These are phyloP conservation scores for Julus scanicus DNA, from an alignment of 2,888 invertebrate species.

Conservation along the genomic window DNA sequence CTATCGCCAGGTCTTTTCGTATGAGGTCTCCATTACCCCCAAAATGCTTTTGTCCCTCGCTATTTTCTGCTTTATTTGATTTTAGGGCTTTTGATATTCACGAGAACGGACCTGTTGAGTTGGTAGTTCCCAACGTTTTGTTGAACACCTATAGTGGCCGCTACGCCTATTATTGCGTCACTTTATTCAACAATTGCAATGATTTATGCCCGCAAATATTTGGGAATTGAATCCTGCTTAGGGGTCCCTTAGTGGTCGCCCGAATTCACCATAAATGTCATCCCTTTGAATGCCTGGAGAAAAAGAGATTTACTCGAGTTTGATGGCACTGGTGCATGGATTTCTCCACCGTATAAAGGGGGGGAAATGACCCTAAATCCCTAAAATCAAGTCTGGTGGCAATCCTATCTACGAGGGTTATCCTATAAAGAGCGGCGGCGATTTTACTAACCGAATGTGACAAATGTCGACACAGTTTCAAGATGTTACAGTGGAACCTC, in stretches of 20 bases:
- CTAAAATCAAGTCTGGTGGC: conserved; percentile 42
- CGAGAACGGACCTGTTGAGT: conserved; percentile 32
- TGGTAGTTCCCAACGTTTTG: conserved; percentile 36
- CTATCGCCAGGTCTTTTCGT: neutral
- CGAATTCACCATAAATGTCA: conserved; percentile 30
- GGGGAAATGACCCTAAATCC: conserved; percentile 35
- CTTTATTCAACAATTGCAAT: conserved; percentile 26
- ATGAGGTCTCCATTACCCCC: conserved; percentile 42
- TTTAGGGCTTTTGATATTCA: conserved; percentile 26
- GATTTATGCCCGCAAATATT: conserved; percentile 39
- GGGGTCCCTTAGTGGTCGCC: conserved; percentile 29
- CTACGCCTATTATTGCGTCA: conserved; percentile 22
- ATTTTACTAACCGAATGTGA: neutral
- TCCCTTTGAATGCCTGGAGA: neutral
- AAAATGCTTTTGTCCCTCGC: neutral
- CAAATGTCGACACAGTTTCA: neutral
- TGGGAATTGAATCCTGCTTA: conserved; percentile 35
- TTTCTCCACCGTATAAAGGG: neutral
- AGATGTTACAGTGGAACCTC: no score
- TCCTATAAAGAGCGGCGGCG: neutral
- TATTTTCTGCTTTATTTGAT: conserved; percentile 39
- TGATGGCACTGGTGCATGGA: conserved; percentile 23
- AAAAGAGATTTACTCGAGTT: conserved; percentile 34
- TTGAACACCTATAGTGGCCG: conserved; percentile 28
- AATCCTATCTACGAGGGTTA: neutral